Evolutionary conservation across 2,797 vertebrate species (phyloP).

Genomic region (Philypnodon macrostomus): DNA sequence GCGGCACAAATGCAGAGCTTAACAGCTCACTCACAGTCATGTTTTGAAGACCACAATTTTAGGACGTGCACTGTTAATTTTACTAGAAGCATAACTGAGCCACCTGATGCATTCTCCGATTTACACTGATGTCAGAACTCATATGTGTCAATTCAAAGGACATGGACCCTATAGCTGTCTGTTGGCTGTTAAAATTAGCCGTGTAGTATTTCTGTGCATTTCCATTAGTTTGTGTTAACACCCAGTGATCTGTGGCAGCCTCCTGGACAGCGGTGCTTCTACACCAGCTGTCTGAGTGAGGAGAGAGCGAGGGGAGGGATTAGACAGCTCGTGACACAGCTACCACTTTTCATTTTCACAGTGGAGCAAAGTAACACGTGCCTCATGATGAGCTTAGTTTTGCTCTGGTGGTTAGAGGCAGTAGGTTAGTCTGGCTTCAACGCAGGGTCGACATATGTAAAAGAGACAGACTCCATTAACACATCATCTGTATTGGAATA

Average conservation of each 20-base stretch:
- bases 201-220: background rate
- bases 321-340: constrained; percentile 44
- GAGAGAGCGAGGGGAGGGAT: constrained; percentile 27
- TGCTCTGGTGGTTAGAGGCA: background rate
- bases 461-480: too few relatives aligned
- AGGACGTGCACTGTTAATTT: too few relatives aligned
- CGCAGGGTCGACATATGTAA: too few relatives aligned
- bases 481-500: too few relatives aligned
- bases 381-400: constrained; percentile 23
- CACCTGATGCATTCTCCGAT: background rate
- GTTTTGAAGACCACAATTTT: too few relatives aligned
- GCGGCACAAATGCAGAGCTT: too few relatives aligned
- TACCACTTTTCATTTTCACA: constrained; percentile 52
- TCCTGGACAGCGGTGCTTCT: constrained; percentile 17
- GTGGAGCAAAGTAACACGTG: constrained; percentile 21
- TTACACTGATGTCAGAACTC: background rate
- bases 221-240: constrained; percentile 27
- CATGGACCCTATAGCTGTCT: constrained; percentile 1
- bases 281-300: constrained; percentile 41
- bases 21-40: too few relatives aligned
- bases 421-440: too few relatives aligned
- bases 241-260: constrained; percentile 18
- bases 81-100: background rate
- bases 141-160: background rate
- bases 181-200: constrained; percentile 3